These are phyloP conservation scores for Rhinoptilus africanus DNA, from an alignment of 2,113 vertebrate genomes.

Conservation along the genomic window DNA sequence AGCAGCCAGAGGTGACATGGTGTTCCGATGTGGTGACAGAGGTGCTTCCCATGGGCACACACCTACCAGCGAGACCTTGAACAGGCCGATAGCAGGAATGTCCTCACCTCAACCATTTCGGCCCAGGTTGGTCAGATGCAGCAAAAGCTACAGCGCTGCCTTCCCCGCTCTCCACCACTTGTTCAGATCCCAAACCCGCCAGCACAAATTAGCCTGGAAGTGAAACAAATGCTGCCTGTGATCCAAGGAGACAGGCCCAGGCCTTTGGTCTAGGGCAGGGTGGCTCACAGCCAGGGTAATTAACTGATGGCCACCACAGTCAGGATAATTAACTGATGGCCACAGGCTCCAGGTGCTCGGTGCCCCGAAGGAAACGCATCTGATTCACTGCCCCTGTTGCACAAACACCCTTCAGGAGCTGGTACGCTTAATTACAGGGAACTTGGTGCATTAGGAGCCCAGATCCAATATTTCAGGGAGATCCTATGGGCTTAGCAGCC, in stretches of 20 bases:
- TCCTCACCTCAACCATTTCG: not conserved
- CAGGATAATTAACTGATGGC: not conserved
- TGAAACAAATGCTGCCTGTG: not conserved
- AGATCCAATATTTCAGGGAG: not conserved
- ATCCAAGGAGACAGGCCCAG: not conserved
- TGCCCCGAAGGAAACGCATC: not conserved
- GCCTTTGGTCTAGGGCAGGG: not conserved
- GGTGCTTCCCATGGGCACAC: fast-evolving
- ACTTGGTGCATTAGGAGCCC: not conserved
- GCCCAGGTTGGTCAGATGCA: not conserved
- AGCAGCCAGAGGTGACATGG: not conserved
- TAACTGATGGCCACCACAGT: not conserved
- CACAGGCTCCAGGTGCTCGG: not conserved
- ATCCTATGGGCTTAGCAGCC: not conserved
- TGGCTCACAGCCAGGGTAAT: not conserved
- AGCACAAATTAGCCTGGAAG: not conserved
- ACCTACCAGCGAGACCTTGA: not conserved
- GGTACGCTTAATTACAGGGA: not conserved
- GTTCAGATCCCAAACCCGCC: not conserved
- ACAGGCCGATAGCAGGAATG: fast-evolving
- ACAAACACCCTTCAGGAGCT: not conserved
- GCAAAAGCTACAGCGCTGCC: not conserved
- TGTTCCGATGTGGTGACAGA: not conserved
- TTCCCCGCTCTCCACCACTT: not conserved
- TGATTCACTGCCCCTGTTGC: not conserved